Evolutionary conservation across 2,797 vertebrate genomes (phyloP), one percentile per base, ranked within the genome.

Genomic region (Cossypha polioptera): DNA sequence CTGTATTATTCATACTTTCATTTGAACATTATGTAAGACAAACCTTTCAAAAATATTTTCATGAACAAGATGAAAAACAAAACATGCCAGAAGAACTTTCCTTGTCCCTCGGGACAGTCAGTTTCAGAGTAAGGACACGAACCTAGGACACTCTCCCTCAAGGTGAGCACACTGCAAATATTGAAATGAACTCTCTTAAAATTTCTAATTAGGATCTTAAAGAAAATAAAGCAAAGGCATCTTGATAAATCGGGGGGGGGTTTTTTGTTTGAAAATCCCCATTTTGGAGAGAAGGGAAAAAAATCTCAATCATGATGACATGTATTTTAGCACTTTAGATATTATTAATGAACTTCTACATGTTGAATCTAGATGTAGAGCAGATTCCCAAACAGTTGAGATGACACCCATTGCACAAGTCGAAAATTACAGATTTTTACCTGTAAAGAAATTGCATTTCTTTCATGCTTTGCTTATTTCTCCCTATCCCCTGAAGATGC

Each of bases 1-100:
- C 53, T 93, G 25, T 59, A 77, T 83, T 90, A 81, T 75, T 92
- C 69, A 84, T 68, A 53, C 10, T 76, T 90, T 40, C 22, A 47
- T 57, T 77, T 71, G 33, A 88, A 71, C 61, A 61, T 80, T 67
- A 91, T 8, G 13, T 45, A 81, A 90, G 66, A 90, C 62, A 94
- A 38, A 65, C 29, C 48, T 83, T 90, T 38, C 42, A 72, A 90
- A 96, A 92, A 31, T 50, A 92, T 69, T 76, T 82, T 58, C 33
- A 40, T 50, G 21, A 90, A 50, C 61, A 83, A 74, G 55, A 76
- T 66, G 18, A 80, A 85, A 78, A 85, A 13, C 22, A 73, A 79
- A 91, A 45, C 26, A 50, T 12, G 33, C 17, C 54, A 83, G 68
- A 78, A 74, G 14, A 76, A 48, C 65, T 67, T 8, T 13, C 36